phyloP scores from a whole-genome alignment of 2,888 invertebrate species.

The Ormia ochracea region DNA sequence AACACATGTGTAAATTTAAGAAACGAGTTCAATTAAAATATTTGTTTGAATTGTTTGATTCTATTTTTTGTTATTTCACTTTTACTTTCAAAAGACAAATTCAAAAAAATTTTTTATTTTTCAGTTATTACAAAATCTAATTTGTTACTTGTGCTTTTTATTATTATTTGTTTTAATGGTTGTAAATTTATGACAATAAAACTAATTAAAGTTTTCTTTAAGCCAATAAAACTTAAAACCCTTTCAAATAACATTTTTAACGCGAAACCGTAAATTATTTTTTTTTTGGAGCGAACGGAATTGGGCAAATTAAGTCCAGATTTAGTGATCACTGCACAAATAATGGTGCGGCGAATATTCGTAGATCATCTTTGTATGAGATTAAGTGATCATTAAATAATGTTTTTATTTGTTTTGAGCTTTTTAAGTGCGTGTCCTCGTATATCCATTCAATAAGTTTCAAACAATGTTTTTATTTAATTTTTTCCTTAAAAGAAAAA shows the following conservation, averaged over 20 bases:
- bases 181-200: neutral
- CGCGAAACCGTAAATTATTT: neutral
- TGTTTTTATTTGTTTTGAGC: neutral
- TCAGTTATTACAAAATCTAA: neutral
- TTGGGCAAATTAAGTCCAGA: neutral
- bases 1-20: no score
- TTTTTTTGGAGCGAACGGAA: neutral
- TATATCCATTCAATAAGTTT: neutral
- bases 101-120: neutral
- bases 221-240: neutral
- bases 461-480: neutral
- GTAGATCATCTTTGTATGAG: neutral
- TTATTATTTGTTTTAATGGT: neutral
- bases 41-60: no score
- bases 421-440: neutral
- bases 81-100: neutral
- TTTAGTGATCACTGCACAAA: neutral
- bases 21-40: no score
- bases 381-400: neutral
- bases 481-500: neutral
- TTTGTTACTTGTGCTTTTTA: neutral
- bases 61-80: neutral
- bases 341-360: neutral
- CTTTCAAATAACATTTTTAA: no score
- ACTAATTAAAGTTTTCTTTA: neutral